A percentile compares a stretch with the other conserved stretches of the same genome.
Evolutionary conservation across 2,888 invertebrate genomes (phyloP).

Genomic region (Polyommatus iphigenia): DNA sequence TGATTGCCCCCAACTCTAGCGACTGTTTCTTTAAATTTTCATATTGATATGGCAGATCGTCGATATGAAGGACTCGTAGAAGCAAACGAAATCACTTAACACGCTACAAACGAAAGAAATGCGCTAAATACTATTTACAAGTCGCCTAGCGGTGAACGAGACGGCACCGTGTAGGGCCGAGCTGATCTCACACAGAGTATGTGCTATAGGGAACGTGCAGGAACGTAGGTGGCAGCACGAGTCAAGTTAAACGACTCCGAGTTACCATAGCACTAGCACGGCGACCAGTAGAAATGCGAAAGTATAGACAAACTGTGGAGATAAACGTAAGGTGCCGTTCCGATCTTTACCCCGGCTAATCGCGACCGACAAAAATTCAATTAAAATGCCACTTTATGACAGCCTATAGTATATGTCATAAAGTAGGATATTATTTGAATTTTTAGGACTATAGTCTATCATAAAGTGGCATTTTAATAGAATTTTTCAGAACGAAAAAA

Average conservation of each 20-base stretch:
- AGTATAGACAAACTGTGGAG: no score
- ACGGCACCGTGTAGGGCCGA: slow-evolving; percentile 48
- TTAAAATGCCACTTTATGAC: no score
- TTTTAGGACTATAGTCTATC: no score
- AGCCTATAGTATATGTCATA: no score
- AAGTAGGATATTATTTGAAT: no score
- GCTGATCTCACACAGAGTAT: slow-evolving; percentile 76
- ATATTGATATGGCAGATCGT: slow-evolving; percentile 85
- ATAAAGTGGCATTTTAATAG: no score
- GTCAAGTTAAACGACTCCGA: not conserved
- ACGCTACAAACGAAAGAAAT: slow-evolving; percentile 65
- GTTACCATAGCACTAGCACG: no score
- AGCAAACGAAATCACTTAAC: slow-evolving; percentile 61
- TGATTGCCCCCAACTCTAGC: slow-evolving; percentile 63
- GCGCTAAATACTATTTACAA: slow-evolving; percentile 72
- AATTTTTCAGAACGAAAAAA: no score
- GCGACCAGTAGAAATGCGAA: no score
- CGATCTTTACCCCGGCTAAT: no score
- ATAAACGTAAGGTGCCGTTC: no score
- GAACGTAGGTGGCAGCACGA: not conserved
- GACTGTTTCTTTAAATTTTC: slow-evolving; percentile 70
- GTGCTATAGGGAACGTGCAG: slow-evolving; percentile 49
- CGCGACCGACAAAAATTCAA: no score
- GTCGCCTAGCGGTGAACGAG: slow-evolving; percentile 43
- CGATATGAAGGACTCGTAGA: slow-evolving; percentile 81